A percentile compares a stretch with the other conserved stretches of the same genome.
Conservation (phyloP, 2,888 invertebrate species). For the Torymus aiolomorphi region DNA sequence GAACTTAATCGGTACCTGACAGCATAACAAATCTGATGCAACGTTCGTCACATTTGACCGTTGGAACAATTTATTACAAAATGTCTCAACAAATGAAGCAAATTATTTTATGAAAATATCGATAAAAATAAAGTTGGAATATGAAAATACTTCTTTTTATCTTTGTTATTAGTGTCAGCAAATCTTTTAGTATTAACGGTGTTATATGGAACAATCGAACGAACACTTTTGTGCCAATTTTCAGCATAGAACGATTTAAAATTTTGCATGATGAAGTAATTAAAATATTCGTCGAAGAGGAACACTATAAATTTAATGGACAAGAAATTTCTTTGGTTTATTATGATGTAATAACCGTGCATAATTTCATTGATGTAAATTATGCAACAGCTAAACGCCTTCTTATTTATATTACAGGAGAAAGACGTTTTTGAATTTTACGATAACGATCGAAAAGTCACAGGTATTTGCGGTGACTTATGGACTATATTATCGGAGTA, state of each 20-base stretch:
- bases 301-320: conserved; percentile 27
- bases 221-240: conserved; percentile 42
- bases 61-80: too few relatives aligned
- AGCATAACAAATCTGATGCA: too few relatives aligned
- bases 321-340: conserved; percentile 20
- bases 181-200: conserved; percentile 8
- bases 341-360: conserved; percentile 20
- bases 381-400: background rate
- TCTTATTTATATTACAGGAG: conserved; percentile 21
- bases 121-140: background rate
- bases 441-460: conserved; percentile 59
- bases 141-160: conserved; percentile 31
- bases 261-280: background rate
- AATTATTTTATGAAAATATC: too few relatives aligned
- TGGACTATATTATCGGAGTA: conserved; percentile 61
- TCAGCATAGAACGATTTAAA: conserved; percentile 10
- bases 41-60: too few relatives aligned
- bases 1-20: too few relatives aligned
- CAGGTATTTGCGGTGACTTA: conserved; percentile 62
- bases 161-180: background rate
- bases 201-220: conserved; percentile 23
- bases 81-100: too few relatives aligned
- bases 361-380: background rate
- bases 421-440: conserved; percentile 54
- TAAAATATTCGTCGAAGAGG: background rate